A percentile compares a stretch with the other conserved stretches of the same genome.
Conservation (phyloP, 2,113 vertebrate species). For the Ciconia maguari region DNA sequence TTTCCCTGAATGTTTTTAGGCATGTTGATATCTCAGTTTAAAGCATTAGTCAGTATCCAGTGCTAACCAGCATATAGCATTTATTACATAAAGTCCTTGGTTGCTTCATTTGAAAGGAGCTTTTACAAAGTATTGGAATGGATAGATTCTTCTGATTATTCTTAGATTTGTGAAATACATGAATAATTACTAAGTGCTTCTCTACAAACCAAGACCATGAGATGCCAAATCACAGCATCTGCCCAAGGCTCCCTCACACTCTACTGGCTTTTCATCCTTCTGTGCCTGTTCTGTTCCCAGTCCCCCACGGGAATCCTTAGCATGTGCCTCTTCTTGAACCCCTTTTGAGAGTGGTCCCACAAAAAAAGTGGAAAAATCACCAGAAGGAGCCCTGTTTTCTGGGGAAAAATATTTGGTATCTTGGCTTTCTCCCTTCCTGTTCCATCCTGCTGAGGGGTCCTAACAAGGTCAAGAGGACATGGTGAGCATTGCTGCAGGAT, state of each 20-base stretch:
- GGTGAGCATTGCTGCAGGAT: not conserved
- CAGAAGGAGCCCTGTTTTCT: not conserved
- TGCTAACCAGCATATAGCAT: not conserved
- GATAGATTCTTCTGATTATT: not conserved
- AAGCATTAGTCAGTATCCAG: not conserved
- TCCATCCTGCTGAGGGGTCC: not conserved
- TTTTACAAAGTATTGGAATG: not conserved
- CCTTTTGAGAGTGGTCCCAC: not conserved
- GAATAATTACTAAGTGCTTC: not conserved
- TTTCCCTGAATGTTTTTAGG: not conserved
- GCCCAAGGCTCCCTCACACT: not conserved
- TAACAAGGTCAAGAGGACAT: not conserved
- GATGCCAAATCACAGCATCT: not conserved
- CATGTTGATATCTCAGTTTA: not conserved
- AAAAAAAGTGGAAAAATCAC: not conserved
- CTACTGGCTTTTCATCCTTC: not conserved
- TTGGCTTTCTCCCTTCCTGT: not conserved
- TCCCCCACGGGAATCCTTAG: not conserved
- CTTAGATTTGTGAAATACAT: not conserved
- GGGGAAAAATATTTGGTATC: not conserved
- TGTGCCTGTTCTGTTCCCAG: not conserved
- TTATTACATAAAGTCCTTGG: not conserved
- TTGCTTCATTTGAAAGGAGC: not conserved
- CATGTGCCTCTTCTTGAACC: not conserved
- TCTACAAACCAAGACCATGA: not conserved